Base-by-base conservation (phyloP, 1,140 invertebrate species). In the Trichoplusia ni region DNA sequence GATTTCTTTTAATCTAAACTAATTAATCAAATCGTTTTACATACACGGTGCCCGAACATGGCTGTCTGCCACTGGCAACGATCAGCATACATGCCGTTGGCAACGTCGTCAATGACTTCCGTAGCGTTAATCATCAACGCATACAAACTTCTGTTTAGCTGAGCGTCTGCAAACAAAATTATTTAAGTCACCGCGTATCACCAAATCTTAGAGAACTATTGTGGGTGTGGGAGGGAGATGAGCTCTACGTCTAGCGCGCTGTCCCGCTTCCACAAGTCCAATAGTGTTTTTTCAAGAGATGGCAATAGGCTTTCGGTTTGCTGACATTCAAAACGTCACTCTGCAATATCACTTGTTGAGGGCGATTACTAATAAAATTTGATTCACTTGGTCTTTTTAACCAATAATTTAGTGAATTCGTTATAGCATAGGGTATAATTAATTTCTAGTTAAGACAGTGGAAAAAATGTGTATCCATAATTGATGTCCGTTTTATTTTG, bases 21-120 rank as follows among this genome's bases (percentile, higher is more conserved):
- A 53, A 16, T 14, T 2, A 21, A 27, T 18, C 8, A 31, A 18
- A 51, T 5, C 1, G 7, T 47, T 38, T 25, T 61, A 67, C 69
- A 42, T 64, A 81, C 75, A 51, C 64, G 58, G 13, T 74, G 71
- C 11, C 71, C 78, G 2, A 75, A 27, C 2, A 76, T 8, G 2
- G 46, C 60, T 23, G 64, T 72, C 19, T 71, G 65, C 74, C 72
- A 71, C 2, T 67, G 58, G 49, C 67, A 61, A 1, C 73, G 69
- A 2, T 68, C 47, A 0, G 31, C 37, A 56, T 62, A 67, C 64
- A 73, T 74, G 3, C 33, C 46, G n/a, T 33, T 33, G 6, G 73
- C 62, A 4, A 72, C 21, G 19, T 40, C 25, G 11, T 77, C 75
- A 7, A 80, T 62, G 4, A 74, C 21, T 14, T 67, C 62, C 2